These are phyloP conservation scores for Rhinogobio ventralis DNA, from an alignment of 2,797 vertebrate species.

Conservation along the genomic window DNA sequence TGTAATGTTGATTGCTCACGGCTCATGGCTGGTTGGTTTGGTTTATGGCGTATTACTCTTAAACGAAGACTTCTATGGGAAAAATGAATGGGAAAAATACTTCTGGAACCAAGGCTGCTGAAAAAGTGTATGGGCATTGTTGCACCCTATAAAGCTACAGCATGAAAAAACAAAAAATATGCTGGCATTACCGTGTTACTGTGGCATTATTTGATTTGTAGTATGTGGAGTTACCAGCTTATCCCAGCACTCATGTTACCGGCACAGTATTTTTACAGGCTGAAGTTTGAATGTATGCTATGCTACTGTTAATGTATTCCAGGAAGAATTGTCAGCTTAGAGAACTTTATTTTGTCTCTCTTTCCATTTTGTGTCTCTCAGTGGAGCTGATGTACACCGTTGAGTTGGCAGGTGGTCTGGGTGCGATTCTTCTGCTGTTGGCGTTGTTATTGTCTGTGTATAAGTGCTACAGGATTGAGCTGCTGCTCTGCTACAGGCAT, in stretches of 20 bases:
- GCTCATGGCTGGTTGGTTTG: not conserved
- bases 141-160: not conserved
- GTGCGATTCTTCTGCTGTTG: constrained; percentile 95
- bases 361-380: constrained; percentile 64
- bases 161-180: not conserved
- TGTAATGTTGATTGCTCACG: not conserved
- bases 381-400: constrained; percentile 98
- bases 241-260: not conserved
- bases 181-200: not conserved
- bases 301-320: not conserved
- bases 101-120: not conserved
- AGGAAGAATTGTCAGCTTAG: not conserved
- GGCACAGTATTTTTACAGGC: not conserved
- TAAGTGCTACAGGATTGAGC: constrained; percentile 98
- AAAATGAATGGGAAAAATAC: not conserved
- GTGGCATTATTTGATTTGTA: not conserved
- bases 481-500: constrained; percentile 98
- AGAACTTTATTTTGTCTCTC: constrained; percentile 1
- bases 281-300: not conserved
- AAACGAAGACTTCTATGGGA: not conserved
- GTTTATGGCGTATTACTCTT: not conserved
- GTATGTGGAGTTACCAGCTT: not conserved
- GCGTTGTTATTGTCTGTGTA: constrained; percentile 95
- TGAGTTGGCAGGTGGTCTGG: constrained; percentile 96
- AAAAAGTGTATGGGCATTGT: not conserved